Conservation (phyloP, 2,113 vertebrate species). For the Panurus biarmicus region DNA sequence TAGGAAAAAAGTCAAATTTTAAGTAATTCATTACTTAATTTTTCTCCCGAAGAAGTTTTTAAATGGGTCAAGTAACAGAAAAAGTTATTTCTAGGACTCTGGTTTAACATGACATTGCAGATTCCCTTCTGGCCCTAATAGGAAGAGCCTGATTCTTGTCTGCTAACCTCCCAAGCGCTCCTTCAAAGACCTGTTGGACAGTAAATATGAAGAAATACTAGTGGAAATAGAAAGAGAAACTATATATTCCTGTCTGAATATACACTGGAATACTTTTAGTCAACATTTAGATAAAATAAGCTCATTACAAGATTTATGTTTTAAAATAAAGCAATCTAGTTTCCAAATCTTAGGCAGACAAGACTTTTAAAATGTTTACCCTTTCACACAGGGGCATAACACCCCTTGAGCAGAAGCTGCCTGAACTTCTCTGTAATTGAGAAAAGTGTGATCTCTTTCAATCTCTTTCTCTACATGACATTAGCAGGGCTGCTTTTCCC, state of each 20-base stretch:
- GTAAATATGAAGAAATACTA: background rate
- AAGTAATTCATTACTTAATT: background rate
- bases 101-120: background rate
- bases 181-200: background rate
- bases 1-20: background rate
- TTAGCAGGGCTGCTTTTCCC: background rate
- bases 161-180: background rate
- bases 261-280: background rate
- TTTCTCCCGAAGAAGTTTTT: background rate
- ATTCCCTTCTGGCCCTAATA: background rate
- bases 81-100: background rate
- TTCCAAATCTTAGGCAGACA: background rate
- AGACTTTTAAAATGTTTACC: background rate
- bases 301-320: background rate
- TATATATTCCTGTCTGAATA: background rate
- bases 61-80: background rate
- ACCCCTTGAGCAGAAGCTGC: background rate
- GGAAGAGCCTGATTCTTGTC: background rate
- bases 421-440: background rate
- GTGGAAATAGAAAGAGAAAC: background rate
- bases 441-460: background rate
- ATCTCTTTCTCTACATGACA: background rate
- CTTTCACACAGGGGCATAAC: background rate
- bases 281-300: background rate
- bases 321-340: background rate